Percentiles rank a stretch among this genome's conserved stretches.
These are phyloP conservation scores for Isoperla grammatica DNA, from an alignment of 2,888 invertebrate genomes.

Conservation along the genomic window DNA sequence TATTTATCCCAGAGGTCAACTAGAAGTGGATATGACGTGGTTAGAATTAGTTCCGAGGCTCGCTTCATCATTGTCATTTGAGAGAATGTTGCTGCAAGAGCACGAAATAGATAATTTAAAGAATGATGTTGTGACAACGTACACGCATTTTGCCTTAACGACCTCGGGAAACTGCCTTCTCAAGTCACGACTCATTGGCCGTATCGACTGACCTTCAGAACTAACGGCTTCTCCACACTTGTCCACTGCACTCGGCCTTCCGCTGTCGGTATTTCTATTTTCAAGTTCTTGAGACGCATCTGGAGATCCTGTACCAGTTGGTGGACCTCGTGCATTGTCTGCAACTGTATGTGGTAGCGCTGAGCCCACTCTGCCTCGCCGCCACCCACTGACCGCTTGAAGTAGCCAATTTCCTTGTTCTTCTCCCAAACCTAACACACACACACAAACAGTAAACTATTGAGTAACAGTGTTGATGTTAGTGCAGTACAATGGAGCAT, in stretches of 20 bases:
- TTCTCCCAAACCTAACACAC: conserved; percentile 59
- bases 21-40: no score
- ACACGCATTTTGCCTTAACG: no score
- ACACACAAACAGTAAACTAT: no score
- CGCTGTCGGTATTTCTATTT: conserved; percentile 52
- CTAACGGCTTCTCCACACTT: conserved; percentile 50
- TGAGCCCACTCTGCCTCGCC: conserved; percentile 61
- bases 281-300: conserved; percentile 52
- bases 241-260: conserved; percentile 44
- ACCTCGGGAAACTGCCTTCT: no score
- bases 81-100: no score
- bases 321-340: conserved; percentile 67
- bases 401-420: conserved; percentile 54
- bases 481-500: not conserved
- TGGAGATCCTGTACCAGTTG: conserved; percentile 65
- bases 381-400: conserved; percentile 43
- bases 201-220: conserved; percentile 63
- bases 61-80: no score
- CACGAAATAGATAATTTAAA: no score
- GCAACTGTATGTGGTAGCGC: conserved; percentile 62
- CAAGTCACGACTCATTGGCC: no score
- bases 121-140: no score
- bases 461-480: not conserved
- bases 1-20: no score
- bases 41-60: no score